These are phyloP conservation scores for Drosophila mimetica DNA, from an alignment of 2,888 invertebrate species.

Conservation along the genomic window DNA sequence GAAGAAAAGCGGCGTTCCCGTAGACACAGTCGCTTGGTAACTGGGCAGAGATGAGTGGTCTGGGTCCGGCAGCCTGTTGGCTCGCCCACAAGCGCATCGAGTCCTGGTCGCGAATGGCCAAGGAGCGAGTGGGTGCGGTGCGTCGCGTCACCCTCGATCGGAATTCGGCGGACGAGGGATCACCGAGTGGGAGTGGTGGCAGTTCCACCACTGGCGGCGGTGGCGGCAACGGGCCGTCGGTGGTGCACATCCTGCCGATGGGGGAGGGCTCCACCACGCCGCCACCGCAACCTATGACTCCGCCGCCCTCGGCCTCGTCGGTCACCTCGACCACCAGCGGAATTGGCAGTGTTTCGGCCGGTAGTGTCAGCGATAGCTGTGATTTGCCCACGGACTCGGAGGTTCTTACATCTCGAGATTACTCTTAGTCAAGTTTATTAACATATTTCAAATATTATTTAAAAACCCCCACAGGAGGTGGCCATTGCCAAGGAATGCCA, in stretches of 20 bases:
- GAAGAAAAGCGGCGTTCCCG: constrained; percentile 1
- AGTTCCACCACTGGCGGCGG: constrained; percentile 53
- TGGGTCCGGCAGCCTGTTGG: constrained; percentile 91
- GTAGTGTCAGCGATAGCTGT: constrained; percentile 83
- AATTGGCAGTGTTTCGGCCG: constrained; percentile 81
- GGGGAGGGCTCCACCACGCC: constrained; percentile 51
- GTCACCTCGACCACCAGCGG: constrained; percentile 83
- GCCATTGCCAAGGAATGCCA: constrained; percentile 88
- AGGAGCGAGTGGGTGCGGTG: constrained; percentile 86
- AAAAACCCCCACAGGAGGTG: constrained; percentile 86
- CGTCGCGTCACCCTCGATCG: constrained; percentile 83
- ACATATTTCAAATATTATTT: not conserved
- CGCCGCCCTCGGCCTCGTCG: constrained; percentile 83
- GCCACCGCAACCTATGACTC: constrained; percentile 82
- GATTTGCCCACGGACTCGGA: constrained; percentile 84
- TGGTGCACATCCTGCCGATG: constrained; percentile 25
- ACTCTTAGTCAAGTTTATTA: not conserved
- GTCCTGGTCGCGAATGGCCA: constrained; percentile 91
- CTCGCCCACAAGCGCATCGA: constrained; percentile 91
- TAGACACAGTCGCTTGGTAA: constrained; percentile 3
- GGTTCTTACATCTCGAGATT: constrained; percentile 63
- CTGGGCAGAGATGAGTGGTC: constrained; percentile 86
- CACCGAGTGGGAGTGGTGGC: constrained; percentile 52
- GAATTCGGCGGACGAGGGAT: constrained; percentile 81
- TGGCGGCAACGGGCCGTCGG: constrained; percentile 18